phyloP scores from a whole-genome alignment of 2,888 invertebrate genomes.

The Notocelia uddmanniana region DNA sequence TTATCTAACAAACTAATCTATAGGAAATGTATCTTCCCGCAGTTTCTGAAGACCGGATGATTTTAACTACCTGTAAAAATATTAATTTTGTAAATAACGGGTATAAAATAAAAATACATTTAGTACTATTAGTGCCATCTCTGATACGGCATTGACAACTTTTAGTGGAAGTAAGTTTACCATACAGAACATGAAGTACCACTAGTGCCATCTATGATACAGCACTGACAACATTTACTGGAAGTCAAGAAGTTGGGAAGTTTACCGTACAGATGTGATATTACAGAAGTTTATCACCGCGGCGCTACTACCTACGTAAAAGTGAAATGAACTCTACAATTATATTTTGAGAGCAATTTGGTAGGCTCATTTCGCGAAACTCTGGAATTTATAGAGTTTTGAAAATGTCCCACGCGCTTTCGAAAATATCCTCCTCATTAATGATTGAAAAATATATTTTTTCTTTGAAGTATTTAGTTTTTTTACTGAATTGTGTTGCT shows the following conservation, averaged over 20 bases:
- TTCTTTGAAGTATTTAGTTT: no score
- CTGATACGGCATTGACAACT: background rate
- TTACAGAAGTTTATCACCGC: background rate
- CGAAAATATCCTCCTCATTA: no score
- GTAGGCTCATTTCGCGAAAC: no score
- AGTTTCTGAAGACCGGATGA: constrained; percentile 98
- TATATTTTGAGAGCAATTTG: no score
- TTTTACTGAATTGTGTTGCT: no score
- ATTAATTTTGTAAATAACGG: constrained; percentile 31
- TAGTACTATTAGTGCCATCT: constrained; percentile 20
- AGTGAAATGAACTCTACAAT: background rate
- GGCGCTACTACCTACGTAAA: constrained; percentile 6
- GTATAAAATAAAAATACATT: background rate
- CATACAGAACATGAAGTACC: background rate
- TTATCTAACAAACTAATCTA: constrained; percentile 91
- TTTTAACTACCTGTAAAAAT: constrained; percentile 94
- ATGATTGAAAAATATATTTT: no score
- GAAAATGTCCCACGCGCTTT: no score
- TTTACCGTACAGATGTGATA: background rate
- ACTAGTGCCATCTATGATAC: constrained; percentile 17
- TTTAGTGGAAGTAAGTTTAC: background rate
- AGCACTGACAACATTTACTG: background rate
- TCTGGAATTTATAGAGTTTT: no score
- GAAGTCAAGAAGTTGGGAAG: no score
- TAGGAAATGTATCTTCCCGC: constrained; percentile 99